Base-by-base conservation (phyloP, 2,113 vertebrate species). In the Symphodus melops region DNA sequence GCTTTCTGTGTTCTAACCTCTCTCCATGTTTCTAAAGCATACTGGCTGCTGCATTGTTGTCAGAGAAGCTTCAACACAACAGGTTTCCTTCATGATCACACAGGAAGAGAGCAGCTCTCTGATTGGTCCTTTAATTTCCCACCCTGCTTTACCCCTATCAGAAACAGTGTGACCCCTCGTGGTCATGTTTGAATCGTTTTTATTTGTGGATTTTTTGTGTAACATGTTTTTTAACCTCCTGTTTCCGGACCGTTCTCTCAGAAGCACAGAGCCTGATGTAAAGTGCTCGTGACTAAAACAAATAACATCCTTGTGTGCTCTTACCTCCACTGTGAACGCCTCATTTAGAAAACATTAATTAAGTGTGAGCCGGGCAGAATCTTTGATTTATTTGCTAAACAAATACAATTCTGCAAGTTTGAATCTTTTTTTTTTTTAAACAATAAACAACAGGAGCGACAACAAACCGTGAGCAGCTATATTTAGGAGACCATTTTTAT, bases 341-440 rank as follows among this genome's bases (percentile, higher is more conserved):
- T 63, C 13, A 51, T 69, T 41, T 55, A 51, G 55, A 49, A 51
- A 1, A 25, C 16, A 64, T 58, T 3, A 41, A 58, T 68, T 48
- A 68, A 41, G 44, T 23, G 37, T 44, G 48, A 42, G 17, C 6
- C 46, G 3, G n/a, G 11, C 55, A 28, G 2, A 76, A 20, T 48
- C 36, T 67, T 65, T 85, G 44, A 85, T 77, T 85, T 70, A 85
- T 78, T 74, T 70, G 37, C 49, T 33, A 14, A 81, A 77, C 13
- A 46, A 59, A 57, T 44, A 42, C 19, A 80, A 19, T 55, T 33
- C 1, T 33, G 23, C n/a, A 23, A 55, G 28, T 75, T 55, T 36
- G 4, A 65, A 55, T 54, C 25, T 13, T 19, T 6, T 21, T 33
- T 21, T 41, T 21, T 33, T 21, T 42, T 41, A 61, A 78, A 59